These are phyloP conservation scores for Cerceris ruficornis DNA, from an alignment of 2,888 invertebrate genomes.

Conservation along the genomic window DNA sequence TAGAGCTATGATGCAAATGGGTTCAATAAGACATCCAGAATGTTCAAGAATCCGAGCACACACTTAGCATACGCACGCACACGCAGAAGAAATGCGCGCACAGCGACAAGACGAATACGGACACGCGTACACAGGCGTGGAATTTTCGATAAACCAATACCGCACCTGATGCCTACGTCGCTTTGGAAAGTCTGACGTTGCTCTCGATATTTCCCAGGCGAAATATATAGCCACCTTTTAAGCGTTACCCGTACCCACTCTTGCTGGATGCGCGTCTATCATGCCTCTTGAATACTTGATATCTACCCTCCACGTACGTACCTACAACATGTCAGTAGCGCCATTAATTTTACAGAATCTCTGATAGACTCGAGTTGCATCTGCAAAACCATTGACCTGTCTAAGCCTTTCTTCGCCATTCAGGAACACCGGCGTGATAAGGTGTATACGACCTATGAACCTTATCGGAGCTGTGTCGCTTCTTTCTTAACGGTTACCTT, in stretches of 20 bases:
- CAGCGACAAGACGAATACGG: not conserved
- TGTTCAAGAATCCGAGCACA: not conserved
- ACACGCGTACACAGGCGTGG: slow-evolving; percentile 13
- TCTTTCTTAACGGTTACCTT: slow-evolving; percentile 3
- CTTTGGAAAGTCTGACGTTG: slow-evolving; percentile 50
- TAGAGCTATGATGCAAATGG: no score
- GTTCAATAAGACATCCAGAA: not conserved
- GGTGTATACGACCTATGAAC: slow-evolving; percentile 7
- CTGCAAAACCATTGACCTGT: slow-evolving; percentile 36
- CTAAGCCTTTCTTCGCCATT: slow-evolving; percentile 29
- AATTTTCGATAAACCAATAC: slow-evolving; percentile 59
- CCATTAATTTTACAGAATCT: slow-evolving; percentile 65
- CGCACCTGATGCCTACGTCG: slow-evolving; percentile 56
- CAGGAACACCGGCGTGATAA: slow-evolving; percentile 20
- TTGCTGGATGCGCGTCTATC: slow-evolving; percentile 64
- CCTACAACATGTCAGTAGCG: slow-evolving; percentile 40
- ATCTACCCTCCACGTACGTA: slow-evolving; percentile 42
- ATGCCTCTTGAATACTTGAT: slow-evolving; percentile 72
- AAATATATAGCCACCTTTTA: slow-evolving; percentile 58
- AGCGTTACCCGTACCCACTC: slow-evolving; percentile 58
- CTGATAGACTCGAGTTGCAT: slow-evolving; percentile 52
- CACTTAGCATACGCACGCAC: not conserved
- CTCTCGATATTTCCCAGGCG: slow-evolving; percentile 45
- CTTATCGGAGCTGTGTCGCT: slow-evolving; percentile 17
- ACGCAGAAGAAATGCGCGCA: not conserved